A percentile compares a stretch with the other conserved stretches of the same genome.
phyloP scores from a whole-genome alignment of 2,888 invertebrate genomes.

The Cryptocephalus primarius region DNA sequence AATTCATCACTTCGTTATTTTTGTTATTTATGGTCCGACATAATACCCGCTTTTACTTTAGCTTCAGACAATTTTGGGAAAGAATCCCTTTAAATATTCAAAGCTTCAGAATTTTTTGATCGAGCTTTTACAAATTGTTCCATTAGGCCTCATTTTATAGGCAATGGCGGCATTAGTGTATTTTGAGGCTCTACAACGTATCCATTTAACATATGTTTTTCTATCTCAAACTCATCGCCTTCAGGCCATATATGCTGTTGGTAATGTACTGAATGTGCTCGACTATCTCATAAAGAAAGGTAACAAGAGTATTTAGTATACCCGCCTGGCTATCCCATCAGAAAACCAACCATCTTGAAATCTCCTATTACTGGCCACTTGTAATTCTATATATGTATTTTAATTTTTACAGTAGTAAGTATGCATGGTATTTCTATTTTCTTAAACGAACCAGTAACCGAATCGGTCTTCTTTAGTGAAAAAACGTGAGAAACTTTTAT shows the following conservation, averaged over 20 bases:
- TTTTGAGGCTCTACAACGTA: slow-evolving; percentile 9
- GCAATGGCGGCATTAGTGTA: slow-evolving; percentile 7
- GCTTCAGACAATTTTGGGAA: slow-evolving; percentile 12
- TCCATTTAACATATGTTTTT: slow-evolving; percentile 10
- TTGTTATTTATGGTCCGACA: slow-evolving; percentile 19
- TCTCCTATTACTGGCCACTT: slow-evolving; percentile 21
- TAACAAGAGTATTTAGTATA: slow-evolving; percentile 19
- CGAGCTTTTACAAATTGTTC: slow-evolving; percentile 10
- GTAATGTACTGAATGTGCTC: slow-evolving; percentile 13
- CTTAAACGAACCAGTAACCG: not conserved
- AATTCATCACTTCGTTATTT: slow-evolving; percentile 14
- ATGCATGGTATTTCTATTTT: not conserved
- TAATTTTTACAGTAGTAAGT: not conserved
- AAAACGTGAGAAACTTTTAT: not conserved
- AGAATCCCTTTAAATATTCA: slow-evolving; percentile 4
- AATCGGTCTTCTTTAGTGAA: not conserved
- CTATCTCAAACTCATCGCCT: slow-evolving; percentile 9
- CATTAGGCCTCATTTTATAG: slow-evolving; percentile 12
- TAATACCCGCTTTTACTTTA: slow-evolving; percentile 21
- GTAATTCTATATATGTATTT: slow-evolving; percentile 17
- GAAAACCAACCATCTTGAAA: slow-evolving; percentile 22
- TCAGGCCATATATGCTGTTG: slow-evolving; percentile 12
- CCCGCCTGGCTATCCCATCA: slow-evolving; percentile 18
- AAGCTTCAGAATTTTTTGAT: slow-evolving; percentile 3
- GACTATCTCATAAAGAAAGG: slow-evolving; percentile 17